Conservation (phyloP, 2,888 invertebrate species). For the Eubasilissa splendida region DNA sequence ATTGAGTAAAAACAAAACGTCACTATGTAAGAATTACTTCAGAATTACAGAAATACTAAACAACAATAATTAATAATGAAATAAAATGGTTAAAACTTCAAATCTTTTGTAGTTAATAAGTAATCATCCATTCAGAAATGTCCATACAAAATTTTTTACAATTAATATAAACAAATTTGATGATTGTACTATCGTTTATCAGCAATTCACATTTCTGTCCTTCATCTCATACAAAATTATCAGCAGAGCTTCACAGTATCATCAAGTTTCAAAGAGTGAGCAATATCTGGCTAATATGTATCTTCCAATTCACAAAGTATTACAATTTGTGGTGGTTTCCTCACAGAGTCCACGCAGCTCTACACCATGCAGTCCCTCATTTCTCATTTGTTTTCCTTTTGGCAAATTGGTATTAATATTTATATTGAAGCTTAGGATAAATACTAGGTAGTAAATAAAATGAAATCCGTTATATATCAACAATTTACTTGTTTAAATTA, state of each 20-base stretch:
- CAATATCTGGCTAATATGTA: conserved; percentile 20
- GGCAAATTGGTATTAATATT: conserved; percentile 31
- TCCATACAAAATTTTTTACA: too few relatives aligned
- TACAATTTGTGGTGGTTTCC: conserved; percentile 2
- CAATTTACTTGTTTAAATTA: conserved; percentile 36
- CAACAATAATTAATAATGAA: too few relatives aligned
- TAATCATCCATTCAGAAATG: too few relatives aligned
- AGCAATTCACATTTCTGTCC: neutral
- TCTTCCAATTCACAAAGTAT: conserved; percentile 25
- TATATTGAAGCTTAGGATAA: conserved; percentile 30
- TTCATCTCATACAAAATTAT: too few relatives aligned
- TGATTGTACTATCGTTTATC: neutral
- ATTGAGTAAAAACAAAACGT: too few relatives aligned
- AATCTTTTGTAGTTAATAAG: too few relatives aligned
- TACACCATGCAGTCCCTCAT: neutral
- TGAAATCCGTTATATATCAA: conserved; percentile 38
- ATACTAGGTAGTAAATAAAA: conserved; percentile 34
- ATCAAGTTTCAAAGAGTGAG: too few relatives aligned
- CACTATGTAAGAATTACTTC: too few relatives aligned
- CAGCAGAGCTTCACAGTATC: too few relatives aligned
- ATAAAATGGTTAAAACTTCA: too few relatives aligned
- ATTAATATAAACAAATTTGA: neutral
- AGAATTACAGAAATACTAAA: too few relatives aligned
- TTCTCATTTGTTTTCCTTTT: conserved; percentile 27
- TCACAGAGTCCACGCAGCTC: too few relatives aligned